Evolutionary conservation across 1,140 invertebrate genomes (phyloP), one percentile per base, ranked within the genome.

Genomic region (Drosophila kurseongensis): DNA sequence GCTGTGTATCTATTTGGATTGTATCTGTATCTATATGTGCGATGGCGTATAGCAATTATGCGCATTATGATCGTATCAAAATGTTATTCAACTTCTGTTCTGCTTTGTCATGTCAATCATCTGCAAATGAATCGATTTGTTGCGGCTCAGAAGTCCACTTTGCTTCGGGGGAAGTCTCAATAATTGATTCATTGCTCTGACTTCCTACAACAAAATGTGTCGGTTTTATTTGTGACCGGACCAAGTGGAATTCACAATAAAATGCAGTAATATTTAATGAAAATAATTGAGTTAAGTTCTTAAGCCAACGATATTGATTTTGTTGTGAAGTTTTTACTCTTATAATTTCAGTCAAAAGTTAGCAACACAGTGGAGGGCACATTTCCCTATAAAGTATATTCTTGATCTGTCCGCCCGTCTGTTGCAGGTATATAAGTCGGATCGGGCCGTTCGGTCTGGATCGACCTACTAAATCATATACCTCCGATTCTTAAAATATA

Each of bases 11-110:
- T 63, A 42, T 54, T 54, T 59, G 32, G 42, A 44, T 50, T 73
- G 50, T 48, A 44, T 52, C 29, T 40, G 9, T 58, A 62, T 66
- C 41, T 38, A 44, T 23, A 32, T 44, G 16, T 51, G 48, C 44
- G 44, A 23, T 44, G 44, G 41, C 42, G 36, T 54, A 29, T 41
- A 42, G 42, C 65, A 83, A 83, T 78, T 75, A 76, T 63, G 48
- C 51, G 50, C 51, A 63, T 60, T 67, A 62, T 68, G 50, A 41
- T 42, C 36, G 12, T 74, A 42, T 71, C 51, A 27, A 86, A 81
- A 75, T 81, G 82, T 86, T 78, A 82, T 88, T 86, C 83, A 88
- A 88, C 75, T 73, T 77, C 45, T 74, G 67, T 66, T 66, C 45
- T 50, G 55, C 62, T 41, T 48, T 65, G 71, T 56, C 59, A 76